Percentiles rank a stretch among this genome's conserved stretches.
phyloP scores from a whole-genome alignment of 2,113 vertebrate genomes.

The Cyrtonyx montezumae region DNA sequence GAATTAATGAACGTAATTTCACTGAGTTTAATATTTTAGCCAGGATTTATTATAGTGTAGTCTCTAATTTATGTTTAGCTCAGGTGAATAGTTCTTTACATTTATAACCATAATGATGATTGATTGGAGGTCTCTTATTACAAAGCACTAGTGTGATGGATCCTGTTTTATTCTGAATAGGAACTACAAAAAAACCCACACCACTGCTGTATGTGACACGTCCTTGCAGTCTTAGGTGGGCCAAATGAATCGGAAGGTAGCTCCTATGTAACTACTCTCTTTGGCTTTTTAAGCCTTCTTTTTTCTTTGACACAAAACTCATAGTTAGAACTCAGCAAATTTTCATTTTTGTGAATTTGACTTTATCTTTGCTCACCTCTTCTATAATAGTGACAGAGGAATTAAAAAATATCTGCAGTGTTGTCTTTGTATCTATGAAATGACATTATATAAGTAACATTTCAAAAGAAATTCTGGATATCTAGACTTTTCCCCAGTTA shows the following conservation, averaged over 20 bases:
- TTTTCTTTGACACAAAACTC: not conserved
- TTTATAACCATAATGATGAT: conserved; percentile 15
- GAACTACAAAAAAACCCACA: not conserved
- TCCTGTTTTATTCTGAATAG: not conserved
- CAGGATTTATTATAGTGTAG: conserved; percentile 29
- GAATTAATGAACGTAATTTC: conserved; percentile 31
- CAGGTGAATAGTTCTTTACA: conserved; percentile 23
- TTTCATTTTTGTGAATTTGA: not conserved
- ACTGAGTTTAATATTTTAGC: conserved; percentile 43
- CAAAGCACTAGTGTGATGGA: not conserved
- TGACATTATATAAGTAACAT: not conserved
- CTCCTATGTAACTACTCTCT: not conserved
- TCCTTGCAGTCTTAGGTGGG: not conserved
- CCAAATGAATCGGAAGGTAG: not conserved
- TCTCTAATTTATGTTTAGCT: not conserved
- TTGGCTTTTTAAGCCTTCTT: not conserved
- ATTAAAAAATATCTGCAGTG: not conserved
- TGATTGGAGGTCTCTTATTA: not conserved
- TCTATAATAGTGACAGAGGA: not conserved
- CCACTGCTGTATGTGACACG: not conserved
- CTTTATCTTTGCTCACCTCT: not conserved
- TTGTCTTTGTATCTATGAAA: not conserved
- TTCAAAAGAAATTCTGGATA: not conserved
- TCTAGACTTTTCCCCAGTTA: not conserved
- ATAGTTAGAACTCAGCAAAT: not conserved